Conservation (phyloP, 2,888 invertebrate species). For the Atethmia centrago region DNA sequence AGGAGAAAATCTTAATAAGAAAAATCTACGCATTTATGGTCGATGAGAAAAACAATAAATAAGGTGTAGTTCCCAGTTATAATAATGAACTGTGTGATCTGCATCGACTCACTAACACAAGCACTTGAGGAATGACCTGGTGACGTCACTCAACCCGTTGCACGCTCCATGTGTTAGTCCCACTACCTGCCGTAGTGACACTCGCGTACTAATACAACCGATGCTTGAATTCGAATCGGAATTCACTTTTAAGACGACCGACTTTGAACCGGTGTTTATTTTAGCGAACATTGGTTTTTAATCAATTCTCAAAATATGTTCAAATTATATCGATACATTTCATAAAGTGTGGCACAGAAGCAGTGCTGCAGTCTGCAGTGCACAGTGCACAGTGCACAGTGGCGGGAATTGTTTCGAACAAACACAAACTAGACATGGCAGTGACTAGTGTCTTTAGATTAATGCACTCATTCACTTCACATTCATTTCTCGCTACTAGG, state of each 20-base stretch:
- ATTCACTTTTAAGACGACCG: neutral
- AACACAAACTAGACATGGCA: neutral
- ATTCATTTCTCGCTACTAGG: no score
- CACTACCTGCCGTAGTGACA: constrained; percentile 11
- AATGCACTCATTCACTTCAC: neutral
- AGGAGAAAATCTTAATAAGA: no score
- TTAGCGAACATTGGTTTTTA: neutral
- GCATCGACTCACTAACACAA: neutral
- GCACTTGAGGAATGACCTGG: neutral
- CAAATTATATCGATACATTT: constrained; percentile 2
- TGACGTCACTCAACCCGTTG: constrained; percentile 34
- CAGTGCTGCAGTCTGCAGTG: no score
- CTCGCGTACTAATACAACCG: neutral
- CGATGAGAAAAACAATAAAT: neutral
- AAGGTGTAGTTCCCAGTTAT: neutral
- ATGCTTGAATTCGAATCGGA: neutral
- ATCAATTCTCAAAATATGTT: neutral
- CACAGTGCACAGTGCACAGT: no score
- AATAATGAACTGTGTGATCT: neutral
- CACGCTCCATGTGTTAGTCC: neutral
- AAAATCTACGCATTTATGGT: neutral
- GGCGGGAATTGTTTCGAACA: neutral
- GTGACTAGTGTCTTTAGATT: neutral
- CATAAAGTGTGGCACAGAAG: neutral
- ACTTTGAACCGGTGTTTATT: neutral